Percentiles rank a stretch among this genome's conserved stretches.
These are phyloP conservation scores for Sigmodon hispidus DNA, from an alignment of 2,113 vertebrate species.

Conservation along the genomic window DNA sequence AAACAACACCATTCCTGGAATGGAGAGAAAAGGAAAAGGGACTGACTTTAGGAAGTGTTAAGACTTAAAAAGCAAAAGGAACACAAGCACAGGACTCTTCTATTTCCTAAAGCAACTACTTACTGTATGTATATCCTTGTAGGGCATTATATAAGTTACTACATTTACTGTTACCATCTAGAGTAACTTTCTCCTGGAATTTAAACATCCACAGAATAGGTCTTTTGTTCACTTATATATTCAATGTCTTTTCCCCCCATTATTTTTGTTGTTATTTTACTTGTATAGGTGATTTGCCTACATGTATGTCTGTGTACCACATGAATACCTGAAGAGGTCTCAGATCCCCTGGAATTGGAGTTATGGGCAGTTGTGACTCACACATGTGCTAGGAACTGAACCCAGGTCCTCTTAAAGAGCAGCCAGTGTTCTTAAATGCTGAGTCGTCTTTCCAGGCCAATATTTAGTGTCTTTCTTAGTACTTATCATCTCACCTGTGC, in stretches of 20 bases:
- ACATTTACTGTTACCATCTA: neutral
- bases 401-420: neutral
- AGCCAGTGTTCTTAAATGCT: neutral
- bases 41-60: neutral
- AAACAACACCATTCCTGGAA: neutral
- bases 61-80: constrained; percentile 31
- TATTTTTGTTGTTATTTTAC: neutral
- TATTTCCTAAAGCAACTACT: neutral
- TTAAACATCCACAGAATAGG: neutral
- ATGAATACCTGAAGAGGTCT: neutral
- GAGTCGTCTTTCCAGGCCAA: neutral
- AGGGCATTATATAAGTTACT: neutral
- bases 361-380: neutral
- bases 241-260: neutral
- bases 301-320: neutral
- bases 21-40: neutral
- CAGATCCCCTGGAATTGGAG: neutral
- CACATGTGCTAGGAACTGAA: neutral
- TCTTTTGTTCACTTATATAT: neutral
- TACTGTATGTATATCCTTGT: neutral
- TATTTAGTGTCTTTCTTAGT: constrained; percentile 1
- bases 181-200: neutral
- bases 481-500: neutral
- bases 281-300: neutral
- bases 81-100: neutral